phyloP scores from a whole-genome alignment of 2,113 vertebrate species.

The human (Homo sapiens) region DNA sequence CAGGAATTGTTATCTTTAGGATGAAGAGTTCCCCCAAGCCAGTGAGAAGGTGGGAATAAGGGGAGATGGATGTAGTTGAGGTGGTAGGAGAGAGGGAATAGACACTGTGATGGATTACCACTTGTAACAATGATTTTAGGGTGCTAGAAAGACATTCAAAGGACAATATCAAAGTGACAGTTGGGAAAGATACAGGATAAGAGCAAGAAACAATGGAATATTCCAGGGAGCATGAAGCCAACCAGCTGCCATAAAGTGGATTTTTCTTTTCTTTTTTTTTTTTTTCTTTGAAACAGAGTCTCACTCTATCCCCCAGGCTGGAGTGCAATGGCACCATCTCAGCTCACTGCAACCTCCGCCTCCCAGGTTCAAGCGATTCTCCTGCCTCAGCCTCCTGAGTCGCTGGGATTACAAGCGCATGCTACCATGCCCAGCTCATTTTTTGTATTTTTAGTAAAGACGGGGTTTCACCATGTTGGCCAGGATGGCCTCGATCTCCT shows the following conservation, averaged over 20 bases:
- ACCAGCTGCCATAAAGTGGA: neutral
- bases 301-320: too few species aligned
- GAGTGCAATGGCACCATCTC: too few species aligned
- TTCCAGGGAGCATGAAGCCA: neutral
- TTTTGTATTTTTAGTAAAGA: too few species aligned
- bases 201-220: neutral
- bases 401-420: too few species aligned
- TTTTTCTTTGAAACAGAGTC: too few species aligned
- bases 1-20: too few species aligned
- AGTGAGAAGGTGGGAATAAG: neutral
- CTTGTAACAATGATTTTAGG: neutral
- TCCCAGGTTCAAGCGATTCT: too few species aligned
- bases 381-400: too few species aligned
- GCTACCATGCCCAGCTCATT: too few species aligned
- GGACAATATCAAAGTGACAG: neutral
- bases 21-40: neutral
- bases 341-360: too few species aligned
- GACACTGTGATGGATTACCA: neutral
- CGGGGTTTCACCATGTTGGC: too few species aligned
- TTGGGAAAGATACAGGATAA: neutral
- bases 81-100: neutral
- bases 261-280: neutral
- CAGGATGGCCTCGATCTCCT: too few species aligned
- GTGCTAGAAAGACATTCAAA: neutral
- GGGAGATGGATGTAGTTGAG: fast-evolving